Evolutionary conservation across 2,888 invertebrate genomes (phyloP), one percentile per base, ranked within the genome.

Genomic region (Dysmachus trigonus): DNA sequence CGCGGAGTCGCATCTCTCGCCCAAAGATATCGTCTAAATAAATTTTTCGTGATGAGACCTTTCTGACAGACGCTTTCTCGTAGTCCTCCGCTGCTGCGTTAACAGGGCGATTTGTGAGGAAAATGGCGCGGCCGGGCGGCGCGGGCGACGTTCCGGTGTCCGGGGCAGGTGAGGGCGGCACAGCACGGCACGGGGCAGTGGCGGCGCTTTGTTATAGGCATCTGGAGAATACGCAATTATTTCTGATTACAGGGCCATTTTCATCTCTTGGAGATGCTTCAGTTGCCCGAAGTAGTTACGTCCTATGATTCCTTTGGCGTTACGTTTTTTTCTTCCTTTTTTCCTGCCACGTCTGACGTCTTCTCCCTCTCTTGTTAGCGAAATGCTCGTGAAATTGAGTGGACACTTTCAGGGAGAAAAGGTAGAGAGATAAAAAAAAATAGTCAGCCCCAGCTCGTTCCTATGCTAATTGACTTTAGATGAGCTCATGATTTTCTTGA

Each of bases 391-490:
- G 83, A 83, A 72, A 72, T 83, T 47, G 83, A 71, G 83, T 83
- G 72, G 83, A 72, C 83, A 83, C 35, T 83, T 83, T 41, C 41
- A 77, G 15, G 41, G 27, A 77, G 47, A 35, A 77, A 41, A 77
- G 35, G 38, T 38, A 41, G 30, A 38, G 53, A 53, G n/a, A n/a
- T n/a, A n/a, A 38, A 83, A 41, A 38, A 71, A 72, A 35, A 73
- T 33, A 41, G 38, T 83, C 47, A 47, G 41, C n/a, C 30, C n/a
- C 22, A 18, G 38, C 72, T 83, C 83, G 83, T 85, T 76, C 51
- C 33, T 85, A 76, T 76, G 85, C 51, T 85, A 85, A 85, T 85
- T 85, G 85, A 76, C 85, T 85, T 85, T 85, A 85, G 85, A 85
- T 76, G 74, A 85, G 51, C 31, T 76, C 35, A 76, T 85, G 85